Evolutionary conservation across 1,140 invertebrate genomes (phyloP).

Genomic region (Tetragonula clypearis): DNA sequence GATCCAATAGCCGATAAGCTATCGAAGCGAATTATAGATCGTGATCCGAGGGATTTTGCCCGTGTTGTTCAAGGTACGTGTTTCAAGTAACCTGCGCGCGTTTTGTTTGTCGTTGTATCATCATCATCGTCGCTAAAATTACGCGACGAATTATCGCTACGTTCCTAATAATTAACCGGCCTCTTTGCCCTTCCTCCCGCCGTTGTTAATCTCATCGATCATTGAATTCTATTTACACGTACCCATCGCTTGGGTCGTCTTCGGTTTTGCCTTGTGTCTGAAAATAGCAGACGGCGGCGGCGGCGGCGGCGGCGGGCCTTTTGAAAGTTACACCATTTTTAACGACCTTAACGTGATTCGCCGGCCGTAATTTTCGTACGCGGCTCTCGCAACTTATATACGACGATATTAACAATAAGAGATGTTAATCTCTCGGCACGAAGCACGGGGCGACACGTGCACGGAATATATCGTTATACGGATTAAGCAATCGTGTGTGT

Average conservation of each 20-base stretch:
- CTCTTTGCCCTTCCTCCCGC: background rate
- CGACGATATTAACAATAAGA: conserved; percentile 20
- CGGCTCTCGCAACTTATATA: background rate
- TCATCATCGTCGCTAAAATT: conserved; percentile 63
- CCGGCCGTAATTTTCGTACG: background rate
- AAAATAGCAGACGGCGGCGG: background rate
- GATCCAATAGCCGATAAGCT: conserved; percentile 72
- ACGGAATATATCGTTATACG: background rate
- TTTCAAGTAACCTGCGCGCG: background rate
- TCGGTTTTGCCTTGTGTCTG: background rate
- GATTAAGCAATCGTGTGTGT: too few species aligned
- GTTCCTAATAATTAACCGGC: conserved; percentile 20
- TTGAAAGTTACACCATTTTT: conserved; percentile 3
- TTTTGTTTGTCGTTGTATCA: conserved; percentile 22
- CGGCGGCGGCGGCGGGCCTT: background rate
- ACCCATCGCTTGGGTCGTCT: background rate
- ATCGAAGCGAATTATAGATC: conserved; percentile 55
- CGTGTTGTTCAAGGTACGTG: conserved; percentile 29
- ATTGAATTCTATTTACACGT: conserved; percentile 25
- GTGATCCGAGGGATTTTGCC: conserved; percentile 11
- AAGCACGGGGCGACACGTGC: conserved; percentile 15
- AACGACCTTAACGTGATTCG: background rate
- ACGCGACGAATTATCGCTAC: conserved; percentile 42
- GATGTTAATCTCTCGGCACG: conserved; percentile 20
- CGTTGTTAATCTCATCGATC: conserved; percentile 5